Evolutionary conservation across 2,797 vertebrate species (phyloP).

Genomic region (Clarias pachynema): DNA sequence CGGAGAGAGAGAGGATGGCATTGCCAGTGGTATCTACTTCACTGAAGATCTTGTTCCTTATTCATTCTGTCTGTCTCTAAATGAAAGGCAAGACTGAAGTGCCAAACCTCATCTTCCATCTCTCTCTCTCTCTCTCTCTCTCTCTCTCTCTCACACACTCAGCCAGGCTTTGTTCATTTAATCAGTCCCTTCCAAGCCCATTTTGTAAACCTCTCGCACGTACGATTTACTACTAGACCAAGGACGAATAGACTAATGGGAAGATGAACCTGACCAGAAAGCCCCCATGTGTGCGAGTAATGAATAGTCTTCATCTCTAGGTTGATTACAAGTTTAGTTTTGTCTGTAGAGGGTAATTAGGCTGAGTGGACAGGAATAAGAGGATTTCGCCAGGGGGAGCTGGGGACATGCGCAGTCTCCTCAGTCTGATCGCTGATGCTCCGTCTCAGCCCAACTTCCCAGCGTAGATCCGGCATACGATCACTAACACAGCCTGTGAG

Average conservation of each 20-base stretch:
- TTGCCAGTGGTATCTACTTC: constrained; percentile 46
- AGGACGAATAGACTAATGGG: neutral
- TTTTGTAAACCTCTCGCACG: neutral
- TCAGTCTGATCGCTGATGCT: constrained; percentile 16
- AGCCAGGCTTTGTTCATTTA: constrained; percentile 23
- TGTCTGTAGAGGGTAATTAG: neutral
- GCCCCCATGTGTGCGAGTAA: neutral
- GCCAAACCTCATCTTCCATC: constrained; percentile 35
- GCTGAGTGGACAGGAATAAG: constrained; percentile 20
- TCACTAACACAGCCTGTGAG: neutral
- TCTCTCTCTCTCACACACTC: constrained; percentile 9
- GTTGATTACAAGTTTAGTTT: constrained; percentile 16
- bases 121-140: constrained; percentile 21
- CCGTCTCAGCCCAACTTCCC: neutral
- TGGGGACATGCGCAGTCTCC: constrained; percentile 19
- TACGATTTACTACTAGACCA: neutral
- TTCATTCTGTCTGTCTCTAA: constrained; percentile 64
- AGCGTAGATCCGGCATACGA: neutral
- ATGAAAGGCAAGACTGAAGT: constrained; percentile 38
- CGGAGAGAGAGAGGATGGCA: constrained; percentile 16
- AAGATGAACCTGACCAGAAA: neutral
- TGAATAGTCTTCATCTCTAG: neutral
- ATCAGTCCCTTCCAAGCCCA: neutral
- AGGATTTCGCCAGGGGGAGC: constrained; percentile 26
- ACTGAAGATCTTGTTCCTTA: constrained; percentile 61